These are phyloP conservation scores for Philereme transversata DNA, from an alignment of 2,888 invertebrate genomes.

Conservation along the genomic window DNA sequence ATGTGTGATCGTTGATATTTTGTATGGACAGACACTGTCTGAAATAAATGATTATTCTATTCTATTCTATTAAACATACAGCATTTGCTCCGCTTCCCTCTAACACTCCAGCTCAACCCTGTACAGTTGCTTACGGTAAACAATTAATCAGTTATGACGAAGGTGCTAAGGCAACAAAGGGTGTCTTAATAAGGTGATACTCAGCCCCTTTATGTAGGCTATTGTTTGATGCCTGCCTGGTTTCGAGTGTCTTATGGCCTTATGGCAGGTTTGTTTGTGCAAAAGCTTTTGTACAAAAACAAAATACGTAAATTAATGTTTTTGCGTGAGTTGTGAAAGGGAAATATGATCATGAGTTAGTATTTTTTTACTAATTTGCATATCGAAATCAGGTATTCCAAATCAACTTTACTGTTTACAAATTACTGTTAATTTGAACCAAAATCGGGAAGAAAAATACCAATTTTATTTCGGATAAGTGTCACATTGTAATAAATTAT, in stretches of 20 bases:
- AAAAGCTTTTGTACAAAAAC: conserved; percentile 6
- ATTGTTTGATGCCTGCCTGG: conserved; percentile 34
- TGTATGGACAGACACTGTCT: too few relatives aligned
- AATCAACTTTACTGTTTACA: too few relatives aligned
- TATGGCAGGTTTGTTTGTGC: conserved; percentile 8
- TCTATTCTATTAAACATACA: too few relatives aligned
- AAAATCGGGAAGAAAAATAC: too few relatives aligned
- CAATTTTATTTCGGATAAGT: too few relatives aligned
- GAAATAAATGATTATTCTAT: too few relatives aligned
- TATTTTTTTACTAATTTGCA: too few relatives aligned
- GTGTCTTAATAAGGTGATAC: conserved; percentile 47
- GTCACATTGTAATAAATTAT: too few relatives aligned
- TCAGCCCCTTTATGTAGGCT: conserved; percentile 36
- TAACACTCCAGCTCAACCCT: conserved; percentile 5
- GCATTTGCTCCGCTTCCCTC: conserved; percentile 7
- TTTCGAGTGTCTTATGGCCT: conserved; percentile 26
- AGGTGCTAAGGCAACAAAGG: conserved; percentile 54
- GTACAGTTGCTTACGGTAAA: conserved; percentile 43
- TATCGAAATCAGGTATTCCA: too few relatives aligned
- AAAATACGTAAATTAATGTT: background rate
- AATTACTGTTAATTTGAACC: too few relatives aligned
- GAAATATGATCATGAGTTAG: too few relatives aligned
- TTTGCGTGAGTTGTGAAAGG: background rate
- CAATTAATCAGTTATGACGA: conserved; percentile 65
- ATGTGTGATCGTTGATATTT: too few relatives aligned